Evolutionary conservation across 2,797 vertebrate genomes (phyloP).

Genomic region (Dromococcyx pavoninus): DNA sequence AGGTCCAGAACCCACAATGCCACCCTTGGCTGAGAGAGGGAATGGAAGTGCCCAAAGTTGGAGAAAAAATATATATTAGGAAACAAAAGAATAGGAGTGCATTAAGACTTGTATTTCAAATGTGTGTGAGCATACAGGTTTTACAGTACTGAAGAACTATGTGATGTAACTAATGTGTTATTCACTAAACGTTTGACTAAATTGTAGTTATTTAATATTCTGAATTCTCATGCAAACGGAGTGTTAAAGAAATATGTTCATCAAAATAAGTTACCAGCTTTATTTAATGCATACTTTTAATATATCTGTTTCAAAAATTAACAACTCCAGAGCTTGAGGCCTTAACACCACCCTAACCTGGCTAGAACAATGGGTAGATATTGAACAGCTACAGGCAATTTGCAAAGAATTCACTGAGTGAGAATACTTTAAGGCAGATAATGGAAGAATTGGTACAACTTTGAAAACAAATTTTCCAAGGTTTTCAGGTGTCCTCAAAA

Average conservation of each 20-base stretch:
- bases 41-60: not conserved
- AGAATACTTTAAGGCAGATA: not conserved
- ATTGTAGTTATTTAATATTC: not conserved
- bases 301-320: not conserved
- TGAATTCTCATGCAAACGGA: not conserved
- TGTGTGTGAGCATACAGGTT: not conserved
- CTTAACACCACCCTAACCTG: not conserved
- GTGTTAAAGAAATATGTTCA: not conserved
- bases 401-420: not conserved
- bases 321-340: not conserved
- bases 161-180: not conserved
- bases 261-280: not conserved
- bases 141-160: not conserved
- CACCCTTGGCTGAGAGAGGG: fast-evolving
- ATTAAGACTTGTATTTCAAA: not conserved
- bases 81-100: not conserved
- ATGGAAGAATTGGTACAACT: not conserved
- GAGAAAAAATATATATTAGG: not conserved
- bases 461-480: not conserved
- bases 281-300: not conserved
- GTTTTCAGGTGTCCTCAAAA: not conserved
- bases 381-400: not conserved
- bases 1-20: not conserved
- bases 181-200: not conserved
- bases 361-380: not conserved